Conservation (phyloP, 2,888 invertebrate genomes). For the Drosophila nr. fundita region DNA sequence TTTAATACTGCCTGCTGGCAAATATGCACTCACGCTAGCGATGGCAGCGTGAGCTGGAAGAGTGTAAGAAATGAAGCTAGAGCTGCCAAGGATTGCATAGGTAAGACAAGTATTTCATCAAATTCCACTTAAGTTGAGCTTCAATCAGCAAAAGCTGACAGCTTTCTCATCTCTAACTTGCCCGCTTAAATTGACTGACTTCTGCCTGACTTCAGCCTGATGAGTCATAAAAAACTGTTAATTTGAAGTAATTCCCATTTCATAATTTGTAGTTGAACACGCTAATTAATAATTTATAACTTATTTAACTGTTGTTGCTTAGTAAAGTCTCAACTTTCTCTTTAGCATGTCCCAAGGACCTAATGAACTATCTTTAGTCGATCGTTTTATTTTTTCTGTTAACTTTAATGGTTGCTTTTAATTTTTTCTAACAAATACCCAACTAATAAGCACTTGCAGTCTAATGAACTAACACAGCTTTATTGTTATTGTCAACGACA, state of each 20-base stretch:
- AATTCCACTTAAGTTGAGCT: fast-evolving
- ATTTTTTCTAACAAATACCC: not conserved
- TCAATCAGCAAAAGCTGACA: not conserved
- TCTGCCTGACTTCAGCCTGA: not conserved
- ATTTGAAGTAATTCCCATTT: not conserved
- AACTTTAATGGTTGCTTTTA: not conserved
- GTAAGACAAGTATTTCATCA: not conserved
- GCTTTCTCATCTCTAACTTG: not conserved
- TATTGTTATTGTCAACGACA: not conserved
- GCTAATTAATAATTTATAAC: conserved; percentile 2
- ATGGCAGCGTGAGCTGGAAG: conserved; percentile 33
- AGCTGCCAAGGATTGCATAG: not conserved
- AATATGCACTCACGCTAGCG: conserved; percentile 40
- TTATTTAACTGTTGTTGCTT: not conserved
- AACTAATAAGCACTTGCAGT: not conserved
- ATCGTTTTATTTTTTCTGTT: not conserved
- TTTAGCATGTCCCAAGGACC: not conserved
- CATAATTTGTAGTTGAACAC: not conserved
- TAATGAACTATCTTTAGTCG: not conserved
- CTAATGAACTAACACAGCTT: not conserved
- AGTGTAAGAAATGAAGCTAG: not conserved
- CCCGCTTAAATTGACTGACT: not conserved
- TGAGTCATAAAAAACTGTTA: not conserved
- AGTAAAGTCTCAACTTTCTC: not conserved
- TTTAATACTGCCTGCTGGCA: conserved; percentile 46